A percentile compares a stretch with the other conserved stretches of the same genome.
phyloP scores from a whole-genome alignment of 2,797 vertebrate species.

The Prionace glauca region DNA sequence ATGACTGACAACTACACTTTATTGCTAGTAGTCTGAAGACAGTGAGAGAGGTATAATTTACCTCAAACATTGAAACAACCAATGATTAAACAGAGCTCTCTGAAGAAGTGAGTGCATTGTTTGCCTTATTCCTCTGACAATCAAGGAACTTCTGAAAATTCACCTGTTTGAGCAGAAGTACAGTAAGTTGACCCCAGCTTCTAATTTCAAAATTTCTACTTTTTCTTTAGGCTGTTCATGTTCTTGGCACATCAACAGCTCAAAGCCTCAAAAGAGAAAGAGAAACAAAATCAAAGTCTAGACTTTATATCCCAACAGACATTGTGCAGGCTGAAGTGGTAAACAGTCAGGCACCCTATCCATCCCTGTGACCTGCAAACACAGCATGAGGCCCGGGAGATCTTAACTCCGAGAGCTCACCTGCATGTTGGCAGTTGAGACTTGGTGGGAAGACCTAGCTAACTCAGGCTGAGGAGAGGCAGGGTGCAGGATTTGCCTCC shows the following conservation, averaged over 20 bases:
- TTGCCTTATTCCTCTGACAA: neutral
- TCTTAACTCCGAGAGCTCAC: neutral
- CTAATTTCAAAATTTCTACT: conserved; percentile 17
- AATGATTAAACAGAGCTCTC: conserved; percentile 20
- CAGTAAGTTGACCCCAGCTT: neutral
- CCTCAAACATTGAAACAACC: neutral
- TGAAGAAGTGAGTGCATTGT: neutral
- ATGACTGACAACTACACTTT: conserved; percentile 17
- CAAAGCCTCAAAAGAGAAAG: neutral
- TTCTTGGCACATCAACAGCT: conserved; percentile 17
- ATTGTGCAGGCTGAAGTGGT: neutral
- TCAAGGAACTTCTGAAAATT: conserved; percentile 17
- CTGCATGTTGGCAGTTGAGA: neutral
- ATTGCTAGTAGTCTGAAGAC: conserved; percentile 2
- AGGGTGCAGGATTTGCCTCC: neutral
- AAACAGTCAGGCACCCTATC: neutral
- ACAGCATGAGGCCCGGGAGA: neutral
- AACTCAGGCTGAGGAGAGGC: too few species aligned
- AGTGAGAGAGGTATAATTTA: conserved; percentile 30
- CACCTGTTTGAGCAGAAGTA: conserved; percentile 25
- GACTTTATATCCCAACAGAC: neutral
- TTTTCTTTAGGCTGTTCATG: conserved; percentile 14
- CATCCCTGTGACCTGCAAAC: neutral
- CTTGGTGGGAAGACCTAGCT: neutral
- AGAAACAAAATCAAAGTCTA: neutral